These are phyloP conservation scores for Pollenia labialis DNA, from an alignment of 2,888 invertebrate species.

Conservation along the genomic window DNA sequence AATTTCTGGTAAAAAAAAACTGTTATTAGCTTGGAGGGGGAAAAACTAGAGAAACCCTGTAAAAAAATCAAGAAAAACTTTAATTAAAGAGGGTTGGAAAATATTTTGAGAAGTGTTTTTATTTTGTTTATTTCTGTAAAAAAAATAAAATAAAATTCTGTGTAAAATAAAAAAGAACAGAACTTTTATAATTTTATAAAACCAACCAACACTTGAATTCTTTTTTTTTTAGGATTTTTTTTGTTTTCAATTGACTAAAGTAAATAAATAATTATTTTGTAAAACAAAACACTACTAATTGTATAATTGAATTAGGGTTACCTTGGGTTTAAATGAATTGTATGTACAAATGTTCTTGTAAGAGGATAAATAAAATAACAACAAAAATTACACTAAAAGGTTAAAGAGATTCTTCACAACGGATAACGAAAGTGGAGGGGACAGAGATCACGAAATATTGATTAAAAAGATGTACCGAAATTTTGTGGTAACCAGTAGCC, in stretches of 20 bases:
- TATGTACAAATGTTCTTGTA: background rate
- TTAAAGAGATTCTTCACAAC: no score
- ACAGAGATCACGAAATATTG: no score
- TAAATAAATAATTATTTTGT: slow-evolving; percentile 47
- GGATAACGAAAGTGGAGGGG: no score
- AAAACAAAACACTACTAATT: slow-evolving; percentile 10
- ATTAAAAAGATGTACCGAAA: no score
- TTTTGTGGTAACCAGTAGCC: no score
- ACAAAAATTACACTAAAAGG: background rate
- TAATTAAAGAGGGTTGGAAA: slow-evolving; percentile 48
- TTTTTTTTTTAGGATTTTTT: background rate
- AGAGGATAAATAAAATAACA: background rate
- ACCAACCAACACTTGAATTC: slow-evolving; percentile 37
- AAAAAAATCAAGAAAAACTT: slow-evolving; percentile 15
- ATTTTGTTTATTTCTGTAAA: background rate
- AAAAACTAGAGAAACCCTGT: background rate
- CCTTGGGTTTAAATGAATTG: slow-evolving; percentile 41
- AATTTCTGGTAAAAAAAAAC: slow-evolving; percentile 16
- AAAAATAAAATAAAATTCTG: slow-evolving; percentile 23
- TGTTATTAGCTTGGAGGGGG: slow-evolving; percentile 12
- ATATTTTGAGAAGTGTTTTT: slow-evolving; percentile 13
- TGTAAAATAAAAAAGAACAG: background rate
- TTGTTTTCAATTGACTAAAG: slow-evolving; percentile 36
- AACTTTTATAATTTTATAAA: background rate
- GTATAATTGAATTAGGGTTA: slow-evolving; percentile 43